Evolutionary conservation across 1,140 invertebrate species (phyloP).

Genomic region (Musca vetustissima): DNA sequence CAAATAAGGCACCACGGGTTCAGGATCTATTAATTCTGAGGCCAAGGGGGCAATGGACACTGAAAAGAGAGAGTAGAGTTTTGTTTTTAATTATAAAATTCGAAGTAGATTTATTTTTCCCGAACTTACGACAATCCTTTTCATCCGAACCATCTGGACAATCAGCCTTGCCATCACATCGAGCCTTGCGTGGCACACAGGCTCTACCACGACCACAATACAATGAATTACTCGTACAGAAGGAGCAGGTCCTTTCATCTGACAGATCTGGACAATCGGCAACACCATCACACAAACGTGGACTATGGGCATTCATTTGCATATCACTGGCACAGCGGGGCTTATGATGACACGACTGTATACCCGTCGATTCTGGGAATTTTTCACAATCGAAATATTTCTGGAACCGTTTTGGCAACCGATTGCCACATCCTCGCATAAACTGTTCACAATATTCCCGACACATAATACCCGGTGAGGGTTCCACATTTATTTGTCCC

Average conservation of each 20-base stretch:
- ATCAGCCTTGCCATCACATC: constrained; percentile 80
- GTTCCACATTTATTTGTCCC: constrained; percentile 42
- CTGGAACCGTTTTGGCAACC: constrained; percentile 70
- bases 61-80: constrained; percentile 53
- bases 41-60: constrained; percentile 74
- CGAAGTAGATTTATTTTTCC: background rate
- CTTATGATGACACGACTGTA: constrained; percentile 72
- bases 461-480: constrained; percentile 63
- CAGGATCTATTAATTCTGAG: constrained; percentile 60
- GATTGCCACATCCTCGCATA: constrained; percentile 75
- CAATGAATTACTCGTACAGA: constrained; percentile 69
- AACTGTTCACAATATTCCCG: constrained; percentile 84
- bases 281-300: constrained; percentile 81
- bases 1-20: constrained; percentile 65
- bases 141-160: constrained; percentile 87
- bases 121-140: constrained; percentile 75
- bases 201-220: constrained; percentile 76
- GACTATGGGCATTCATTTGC: constrained; percentile 69
- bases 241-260: constrained; percentile 76
- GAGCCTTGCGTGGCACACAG: constrained; percentile 70
- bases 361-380: constrained; percentile 77
- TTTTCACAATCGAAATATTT: constrained; percentile 75
- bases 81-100: background rate
- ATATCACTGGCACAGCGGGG: constrained; percentile 74
- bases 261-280: constrained; percentile 82